A percentile compares a stretch with the other conserved stretches of the same genome.
phyloP scores from a whole-genome alignment of 2,797 vertebrate species.

The Scarus forsteni region DNA sequence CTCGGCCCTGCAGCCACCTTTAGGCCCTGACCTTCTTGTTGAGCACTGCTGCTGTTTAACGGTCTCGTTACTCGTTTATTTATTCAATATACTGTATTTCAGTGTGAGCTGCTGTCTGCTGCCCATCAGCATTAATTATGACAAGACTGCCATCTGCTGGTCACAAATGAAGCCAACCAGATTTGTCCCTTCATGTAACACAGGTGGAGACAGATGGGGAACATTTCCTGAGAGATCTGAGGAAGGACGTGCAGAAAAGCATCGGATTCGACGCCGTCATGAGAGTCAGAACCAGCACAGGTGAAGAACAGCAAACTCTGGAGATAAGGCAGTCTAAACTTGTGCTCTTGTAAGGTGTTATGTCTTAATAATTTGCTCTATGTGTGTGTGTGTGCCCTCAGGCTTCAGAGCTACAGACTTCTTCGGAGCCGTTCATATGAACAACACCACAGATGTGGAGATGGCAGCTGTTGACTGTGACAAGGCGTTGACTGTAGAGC shows the following conservation, averaged over 20 bases:
- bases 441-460: conserved; percentile 96
- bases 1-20: too few species aligned
- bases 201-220: conserved; percentile 89
- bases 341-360: background rate
- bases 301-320: conserved; percentile 69
- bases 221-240: conserved; percentile 92
- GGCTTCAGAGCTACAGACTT: conserved; percentile 97
- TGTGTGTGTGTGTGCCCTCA: conserved; percentile 45
- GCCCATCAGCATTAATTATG: background rate
- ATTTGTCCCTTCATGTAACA: too few species aligned
- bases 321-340: too few species aligned
- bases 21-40: too few species aligned
- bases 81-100: too few species aligned
- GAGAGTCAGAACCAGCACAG: conserved; percentile 97
- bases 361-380: background rate
- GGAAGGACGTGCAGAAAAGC: conserved; percentile 89
- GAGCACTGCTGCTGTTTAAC: too few species aligned
- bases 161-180: background rate
- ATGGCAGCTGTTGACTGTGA: conserved; percentile 95
- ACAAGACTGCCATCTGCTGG: conserved; percentile 74
- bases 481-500: conserved; percentile 95
- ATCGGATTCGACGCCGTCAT: conserved; percentile 95
- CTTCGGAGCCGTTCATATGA: conserved; percentile 94
- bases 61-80: too few species aligned
- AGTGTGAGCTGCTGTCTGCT: background rate